A percentile compares a stretch with the other conserved stretches of the same genome.
Conservation (phyloP, 2,113 vertebrate species). For the Pelecanoides urinatrix region DNA sequence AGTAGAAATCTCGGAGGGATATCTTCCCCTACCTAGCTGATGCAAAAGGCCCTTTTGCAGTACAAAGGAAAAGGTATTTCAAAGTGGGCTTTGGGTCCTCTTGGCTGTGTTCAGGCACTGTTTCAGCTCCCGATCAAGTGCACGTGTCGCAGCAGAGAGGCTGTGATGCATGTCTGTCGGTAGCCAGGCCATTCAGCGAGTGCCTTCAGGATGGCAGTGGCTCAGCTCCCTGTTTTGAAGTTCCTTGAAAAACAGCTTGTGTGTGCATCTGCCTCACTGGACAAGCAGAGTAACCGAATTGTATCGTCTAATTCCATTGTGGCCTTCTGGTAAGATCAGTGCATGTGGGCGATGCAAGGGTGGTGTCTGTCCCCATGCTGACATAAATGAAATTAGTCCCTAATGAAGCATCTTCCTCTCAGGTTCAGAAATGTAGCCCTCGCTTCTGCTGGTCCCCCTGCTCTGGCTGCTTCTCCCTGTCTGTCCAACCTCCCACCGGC, state of each 20-base stretch:
- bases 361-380: neutral
- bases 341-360: neutral
- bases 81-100: neutral
- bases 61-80: neutral
- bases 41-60: neutral
- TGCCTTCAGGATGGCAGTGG: neutral
- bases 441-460: neutral
- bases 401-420: neutral
- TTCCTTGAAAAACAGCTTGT: neutral
- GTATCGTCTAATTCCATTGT: neutral
- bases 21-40: neutral
- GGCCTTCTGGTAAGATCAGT: neutral
- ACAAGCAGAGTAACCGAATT: neutral
- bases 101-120: neutral
- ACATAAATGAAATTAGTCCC: neutral
- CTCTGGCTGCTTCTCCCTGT: neutral
- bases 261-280: neutral
- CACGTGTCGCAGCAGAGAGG: neutral
- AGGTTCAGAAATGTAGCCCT: neutral
- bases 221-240: neutral
- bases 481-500: neutral
- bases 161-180: neutral
- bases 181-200: neutral
- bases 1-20: neutral
- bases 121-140: neutral